phyloP scores from a whole-genome alignment of 1,140 invertebrate genomes.

The Cotesia glomerata region DNA sequence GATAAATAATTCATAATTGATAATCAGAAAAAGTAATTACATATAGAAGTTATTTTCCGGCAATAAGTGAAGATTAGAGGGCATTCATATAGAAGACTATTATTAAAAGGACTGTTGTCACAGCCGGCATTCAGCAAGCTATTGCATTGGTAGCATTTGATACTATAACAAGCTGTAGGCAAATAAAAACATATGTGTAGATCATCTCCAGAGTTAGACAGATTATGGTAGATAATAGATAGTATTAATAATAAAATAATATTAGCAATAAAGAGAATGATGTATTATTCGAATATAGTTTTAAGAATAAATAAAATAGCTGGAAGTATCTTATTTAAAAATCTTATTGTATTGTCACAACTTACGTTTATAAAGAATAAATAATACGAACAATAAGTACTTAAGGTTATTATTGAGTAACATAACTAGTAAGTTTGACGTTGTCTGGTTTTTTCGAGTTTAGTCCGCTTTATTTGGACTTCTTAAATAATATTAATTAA shows the following conservation, averaged over 20 bases:
- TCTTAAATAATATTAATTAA: not conserved
- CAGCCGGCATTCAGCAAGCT: slow-evolving; percentile 39
- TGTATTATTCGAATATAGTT: not conserved
- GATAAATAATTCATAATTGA: not conserved
- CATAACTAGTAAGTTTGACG: not conserved
- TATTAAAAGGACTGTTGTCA: slow-evolving; percentile 28
- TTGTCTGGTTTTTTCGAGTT: not conserved
- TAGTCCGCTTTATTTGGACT: not conserved
- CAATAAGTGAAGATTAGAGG: slow-evolving; percentile 33
- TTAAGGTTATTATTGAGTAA: not conserved
- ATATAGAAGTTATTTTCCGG: slow-evolving; percentile 40
- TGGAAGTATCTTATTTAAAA: not conserved
- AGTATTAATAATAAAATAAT: no score
- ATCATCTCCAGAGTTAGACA: not conserved
- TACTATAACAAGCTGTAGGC: slow-evolving; percentile 24
- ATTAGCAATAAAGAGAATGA: no score
- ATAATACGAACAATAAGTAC: not conserved
- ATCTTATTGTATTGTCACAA: not conserved
- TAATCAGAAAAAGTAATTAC: slow-evolving; percentile 15
- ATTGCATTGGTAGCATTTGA: slow-evolving; percentile 44
- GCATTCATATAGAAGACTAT: slow-evolving; percentile 36
- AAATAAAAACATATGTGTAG: not conserved
- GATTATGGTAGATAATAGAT: no score
- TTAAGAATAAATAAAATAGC: no score
- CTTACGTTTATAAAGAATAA: not conserved